A percentile compares a stretch with the other conserved stretches of the same genome.
These are phyloP conservation scores for Spatulosminthurus flaviceps DNA, from an alignment of 2,888 invertebrate genomes.

Conservation along the genomic window DNA sequence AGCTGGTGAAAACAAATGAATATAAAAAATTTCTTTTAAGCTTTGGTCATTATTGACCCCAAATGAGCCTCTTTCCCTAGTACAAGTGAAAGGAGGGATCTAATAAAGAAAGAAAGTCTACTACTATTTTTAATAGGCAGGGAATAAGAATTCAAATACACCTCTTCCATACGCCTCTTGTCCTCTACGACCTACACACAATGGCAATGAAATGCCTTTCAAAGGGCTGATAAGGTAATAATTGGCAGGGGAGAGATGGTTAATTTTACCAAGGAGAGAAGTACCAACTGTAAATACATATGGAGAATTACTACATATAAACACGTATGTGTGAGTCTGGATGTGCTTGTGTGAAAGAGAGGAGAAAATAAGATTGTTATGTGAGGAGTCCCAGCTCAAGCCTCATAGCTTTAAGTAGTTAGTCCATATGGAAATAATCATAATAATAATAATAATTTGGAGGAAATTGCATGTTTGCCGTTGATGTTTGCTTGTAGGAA, in stretches of 20 bases:
- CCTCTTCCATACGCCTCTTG: too few relatives aligned
- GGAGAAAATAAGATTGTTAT: neutral
- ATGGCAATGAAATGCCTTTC: neutral
- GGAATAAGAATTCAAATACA: too few relatives aligned
- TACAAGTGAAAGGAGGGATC: too few relatives aligned
- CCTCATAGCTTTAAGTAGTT: neutral
- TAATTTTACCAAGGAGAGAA: neutral
- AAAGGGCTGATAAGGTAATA: neutral
- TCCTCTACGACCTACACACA: too few relatives aligned
- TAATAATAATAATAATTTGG: slow-evolving; percentile 12
- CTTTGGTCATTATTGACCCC: too few relatives aligned
- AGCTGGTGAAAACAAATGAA: too few relatives aligned
- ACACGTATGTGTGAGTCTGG: too few relatives aligned
- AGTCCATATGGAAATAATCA: slow-evolving; percentile 30
- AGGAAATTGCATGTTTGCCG: slow-evolving; percentile 18
- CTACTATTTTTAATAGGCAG: too few relatives aligned
- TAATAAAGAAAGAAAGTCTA: too few relatives aligned
- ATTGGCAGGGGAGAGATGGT: neutral
- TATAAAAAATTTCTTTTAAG: too few relatives aligned
- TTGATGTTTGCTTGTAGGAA: neutral
- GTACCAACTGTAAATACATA: neutral
- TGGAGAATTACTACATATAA: neutral
- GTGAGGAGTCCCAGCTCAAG: neutral
- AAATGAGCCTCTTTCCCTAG: too few relatives aligned
- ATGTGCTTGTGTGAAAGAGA: too few relatives aligned